These are phyloP conservation scores for Glyphotaelius pellucidus DNA, from an alignment of 2,888 invertebrate species.

Conservation along the genomic window DNA sequence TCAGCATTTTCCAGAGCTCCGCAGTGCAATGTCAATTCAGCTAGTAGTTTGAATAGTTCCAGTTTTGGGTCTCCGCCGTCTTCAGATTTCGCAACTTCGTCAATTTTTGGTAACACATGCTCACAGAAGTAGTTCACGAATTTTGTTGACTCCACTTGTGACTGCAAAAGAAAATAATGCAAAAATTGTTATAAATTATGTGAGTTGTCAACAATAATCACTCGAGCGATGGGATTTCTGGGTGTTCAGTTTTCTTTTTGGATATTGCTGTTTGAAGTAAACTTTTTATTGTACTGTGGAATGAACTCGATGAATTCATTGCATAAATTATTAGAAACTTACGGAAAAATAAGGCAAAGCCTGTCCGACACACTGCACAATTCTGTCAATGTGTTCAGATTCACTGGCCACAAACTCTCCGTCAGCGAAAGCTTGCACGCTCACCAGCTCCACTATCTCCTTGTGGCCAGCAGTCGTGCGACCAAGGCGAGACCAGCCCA, in stretches of 20 bases:
- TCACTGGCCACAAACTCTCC: slow-evolving; percentile 86
- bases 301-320: neutral
- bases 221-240: neutral
- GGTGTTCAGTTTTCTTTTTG: too few species aligned
- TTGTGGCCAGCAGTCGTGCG: slow-evolving; percentile 91
- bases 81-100: slow-evolving; percentile 81
- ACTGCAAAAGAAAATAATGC: slow-evolving; percentile 76
- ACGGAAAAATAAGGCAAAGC: slow-evolving; percentile 93
- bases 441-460: slow-evolving; percentile 90
- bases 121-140: slow-evolving; percentile 92
- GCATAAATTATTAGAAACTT: slow-evolving; percentile 72
- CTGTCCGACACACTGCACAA: slow-evolving; percentile 91
- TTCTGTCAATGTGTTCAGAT: slow-evolving; percentile 85
- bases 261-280: neutral
- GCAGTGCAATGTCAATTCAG: slow-evolving; percentile 88
- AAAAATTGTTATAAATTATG: slow-evolving; percentile 61
- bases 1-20: slow-evolving; percentile 87
- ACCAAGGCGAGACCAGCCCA: slow-evolving; percentile 88
- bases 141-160: slow-evolving; percentile 89
- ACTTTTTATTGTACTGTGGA: neutral
- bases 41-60: slow-evolving; percentile 90
- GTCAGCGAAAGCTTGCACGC: slow-evolving; percentile 84
- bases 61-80: slow-evolving; percentile 82
- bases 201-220: neutral
- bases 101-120: slow-evolving; percentile 87